Evolutionary conservation across 2,113 vertebrate species (phyloP), one percentile per base, ranked within the genome.

Genomic region (Gopherus flavomarginatus): DNA sequence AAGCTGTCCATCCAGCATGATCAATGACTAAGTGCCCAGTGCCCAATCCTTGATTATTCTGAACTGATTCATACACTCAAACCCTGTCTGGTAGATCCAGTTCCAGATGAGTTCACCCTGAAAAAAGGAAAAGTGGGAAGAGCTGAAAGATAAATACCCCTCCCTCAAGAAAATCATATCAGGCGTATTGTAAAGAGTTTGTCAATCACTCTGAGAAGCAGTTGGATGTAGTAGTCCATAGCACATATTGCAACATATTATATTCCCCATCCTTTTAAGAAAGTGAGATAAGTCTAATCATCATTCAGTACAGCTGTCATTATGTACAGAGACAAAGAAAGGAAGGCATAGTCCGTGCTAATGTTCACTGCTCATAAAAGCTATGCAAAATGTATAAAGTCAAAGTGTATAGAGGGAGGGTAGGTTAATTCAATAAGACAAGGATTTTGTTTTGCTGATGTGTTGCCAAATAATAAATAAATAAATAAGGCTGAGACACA

Each of bases 221-320:
- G 92, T 97, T 96, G 95, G 94, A 91, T 91, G 62, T 80, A 91
- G 95, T 95, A 96, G 88, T 88, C 97, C 93, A 94, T 89, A 97
- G 93, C 93, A 95, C 95, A 95, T 95, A 94, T 89, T 97, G 95
- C 83, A 96, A 95, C 96, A 96, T 97, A 90, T 97, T 95, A 92
- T 92, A 81, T 96, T 90, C 86, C 50, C 93, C 91, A 93, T 96
- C 95, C 91, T 96, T 91, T 94, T 81, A 93, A 96, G 96, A 92
- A 96, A 93, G 95, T 49, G 85, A 96, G 96, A 94, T 91, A 90
- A 93, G 92, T 86, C 82, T 97, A 97, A 96, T 92, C 96, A 92
- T 93, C 49, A 3, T 91, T 93, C 78, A 1, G 72, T 87, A 62
- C 77, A 94, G 84, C 93, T 96, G 92, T 96, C 96, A 93, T 97